Percentiles rank a stretch among this genome's conserved stretches.
These are phyloP conservation scores for Elysia chlorotica DNA, from an alignment of 1,140 invertebrate genomes.

Conservation along the genomic window DNA sequence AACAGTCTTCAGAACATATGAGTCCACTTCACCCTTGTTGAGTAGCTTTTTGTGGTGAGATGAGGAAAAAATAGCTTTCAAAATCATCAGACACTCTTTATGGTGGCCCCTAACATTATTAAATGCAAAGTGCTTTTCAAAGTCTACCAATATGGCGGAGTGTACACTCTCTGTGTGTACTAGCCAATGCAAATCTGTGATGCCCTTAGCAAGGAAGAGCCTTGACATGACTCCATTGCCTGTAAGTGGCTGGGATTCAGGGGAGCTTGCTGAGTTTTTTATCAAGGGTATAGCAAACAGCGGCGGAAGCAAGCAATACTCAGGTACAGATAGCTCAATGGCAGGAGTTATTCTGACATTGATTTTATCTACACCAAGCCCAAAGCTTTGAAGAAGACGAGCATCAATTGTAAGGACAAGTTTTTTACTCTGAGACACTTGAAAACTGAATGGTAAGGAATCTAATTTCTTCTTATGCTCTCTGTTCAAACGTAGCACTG, in stretches of 20 bases:
- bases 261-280: slow-evolving; percentile 3
- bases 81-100: slow-evolving; percentile 35
- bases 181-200: slow-evolving; percentile 40
- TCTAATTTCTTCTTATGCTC: slow-evolving; percentile 38
- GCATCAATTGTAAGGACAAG: slow-evolving; percentile 42
- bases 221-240: slow-evolving; percentile 18
- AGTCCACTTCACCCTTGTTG: slow-evolving; percentile 36
- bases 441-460: slow-evolving; percentile 43
- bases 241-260: background rate
- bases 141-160: slow-evolving; percentile 20
- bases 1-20: slow-evolving; percentile 39
- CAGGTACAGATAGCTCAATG: slow-evolving; percentile 30
- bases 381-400: slow-evolving; percentile 31
- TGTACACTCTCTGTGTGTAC: slow-evolving; percentile 34
- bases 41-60: slow-evolving; percentile 33
- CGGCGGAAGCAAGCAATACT: slow-evolving; percentile 30
- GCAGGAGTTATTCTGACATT: slow-evolving; percentile 43
- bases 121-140: slow-evolving; percentile 31
- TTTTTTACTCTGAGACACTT: slow-evolving; percentile 29
- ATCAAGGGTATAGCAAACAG: slow-evolving; percentile 35
- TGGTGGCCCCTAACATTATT: slow-evolving; percentile 34
- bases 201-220: background rate
- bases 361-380: slow-evolving; percentile 41
- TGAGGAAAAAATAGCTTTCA: slow-evolving; percentile 43
- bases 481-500: slow-evolving; percentile 39